These are phyloP conservation scores for Chlorocebus sabaeus DNA, from an alignment of 2,113 vertebrate species.

Conservation along the genomic window DNA sequence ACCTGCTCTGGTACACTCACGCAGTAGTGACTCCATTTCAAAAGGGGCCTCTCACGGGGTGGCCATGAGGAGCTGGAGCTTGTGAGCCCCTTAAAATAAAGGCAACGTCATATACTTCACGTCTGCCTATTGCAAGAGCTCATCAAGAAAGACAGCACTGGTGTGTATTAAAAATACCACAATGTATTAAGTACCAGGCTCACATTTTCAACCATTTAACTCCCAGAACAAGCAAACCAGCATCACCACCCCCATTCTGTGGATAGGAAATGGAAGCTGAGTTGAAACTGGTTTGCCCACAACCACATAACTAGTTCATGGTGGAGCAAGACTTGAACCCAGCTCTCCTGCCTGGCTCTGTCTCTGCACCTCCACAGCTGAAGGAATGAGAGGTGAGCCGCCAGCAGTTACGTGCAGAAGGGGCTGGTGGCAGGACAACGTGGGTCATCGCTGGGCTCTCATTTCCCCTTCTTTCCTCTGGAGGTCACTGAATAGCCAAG, in stretches of 20 bases:
- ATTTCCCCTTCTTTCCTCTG: neutral
- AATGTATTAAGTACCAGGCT: neutral
- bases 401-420: neutral
- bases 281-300: neutral
- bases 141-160: neutral
- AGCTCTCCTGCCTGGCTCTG: neutral
- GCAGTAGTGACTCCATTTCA: neutral
- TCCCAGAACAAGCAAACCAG: neutral
- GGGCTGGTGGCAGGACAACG: rapidly evolving
- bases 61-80: too few species aligned
- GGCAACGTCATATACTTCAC: rapidly evolving
- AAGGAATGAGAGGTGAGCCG: rapidly evolving
- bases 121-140: neutral
- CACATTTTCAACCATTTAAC: neutral
- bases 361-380: too few species aligned
- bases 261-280: neutral
- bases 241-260: rapidly evolving
- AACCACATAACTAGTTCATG: neutral
- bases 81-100: neutral
- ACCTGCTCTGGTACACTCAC: neutral
- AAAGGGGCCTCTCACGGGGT: neutral
- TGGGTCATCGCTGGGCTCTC: rapidly evolving
- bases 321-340: neutral
- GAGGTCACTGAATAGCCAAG: neutral
- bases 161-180: neutral